Percentiles rank a stretch among this genome's conserved stretches.
These are phyloP conservation scores for Semnornis frantzii DNA, from an alignment of 2,113 vertebrate species.

Conservation along the genomic window DNA sequence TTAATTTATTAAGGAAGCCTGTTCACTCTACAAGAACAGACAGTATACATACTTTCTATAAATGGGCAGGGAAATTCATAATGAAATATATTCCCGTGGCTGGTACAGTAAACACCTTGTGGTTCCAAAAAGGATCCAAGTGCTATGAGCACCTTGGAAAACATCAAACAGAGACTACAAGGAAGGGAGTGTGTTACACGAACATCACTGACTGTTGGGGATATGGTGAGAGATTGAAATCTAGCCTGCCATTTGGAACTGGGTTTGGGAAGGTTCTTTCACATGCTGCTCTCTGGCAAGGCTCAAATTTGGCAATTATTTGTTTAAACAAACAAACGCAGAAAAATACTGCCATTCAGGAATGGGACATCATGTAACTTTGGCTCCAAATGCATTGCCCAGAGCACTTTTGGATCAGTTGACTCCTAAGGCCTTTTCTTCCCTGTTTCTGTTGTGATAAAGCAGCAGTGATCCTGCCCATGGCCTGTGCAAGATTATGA, in stretches of 20 bases:
- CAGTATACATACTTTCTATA: slow-evolving; percentile 27
- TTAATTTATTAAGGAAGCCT: slow-evolving; percentile 60
- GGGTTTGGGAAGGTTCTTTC: not conserved
- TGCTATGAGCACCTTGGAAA: slow-evolving; percentile 9
- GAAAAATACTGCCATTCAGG: not conserved
- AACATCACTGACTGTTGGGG: not conserved
- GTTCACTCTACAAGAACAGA: slow-evolving; percentile 45
- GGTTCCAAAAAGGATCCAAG: slow-evolving; percentile 41
- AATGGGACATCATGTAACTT: not conserved
- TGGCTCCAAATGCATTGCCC: not conserved
- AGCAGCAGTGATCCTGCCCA: not conserved
- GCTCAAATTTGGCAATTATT: slow-evolving; percentile 26
- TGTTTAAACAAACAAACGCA: slow-evolving; percentile 37
- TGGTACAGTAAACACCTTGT: slow-evolving; percentile 26
- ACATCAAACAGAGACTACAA: slow-evolving; percentile 32
- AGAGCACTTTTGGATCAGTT: not conserved
- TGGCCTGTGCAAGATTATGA: not conserved
- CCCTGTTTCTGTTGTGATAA: not conserved
- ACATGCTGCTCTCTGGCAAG: not conserved
- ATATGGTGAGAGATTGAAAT: slow-evolving; percentile 25
- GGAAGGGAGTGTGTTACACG: not conserved
- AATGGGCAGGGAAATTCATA: slow-evolving; percentile 38
- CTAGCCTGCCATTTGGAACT: not conserved
- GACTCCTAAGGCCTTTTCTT: not conserved
- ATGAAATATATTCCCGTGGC: not conserved